These are phyloP conservation scores for Campylorhamphus procurvoides DNA, from an alignment of 2,113 vertebrate species.

Conservation along the genomic window DNA sequence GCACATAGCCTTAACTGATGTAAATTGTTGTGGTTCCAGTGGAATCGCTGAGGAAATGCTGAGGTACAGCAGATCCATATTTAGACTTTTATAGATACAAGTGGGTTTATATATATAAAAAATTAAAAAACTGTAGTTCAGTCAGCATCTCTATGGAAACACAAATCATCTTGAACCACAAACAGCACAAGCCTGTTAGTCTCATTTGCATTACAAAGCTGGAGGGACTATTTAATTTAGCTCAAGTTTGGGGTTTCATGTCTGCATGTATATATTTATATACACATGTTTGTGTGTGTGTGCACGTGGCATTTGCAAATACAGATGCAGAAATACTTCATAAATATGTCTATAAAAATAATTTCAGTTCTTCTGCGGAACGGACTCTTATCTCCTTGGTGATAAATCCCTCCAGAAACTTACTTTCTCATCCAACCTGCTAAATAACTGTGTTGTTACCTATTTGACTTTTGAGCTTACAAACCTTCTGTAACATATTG, in stretches of 20 bases:
- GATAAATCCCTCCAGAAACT: neutral
- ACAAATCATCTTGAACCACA: constrained; percentile 20
- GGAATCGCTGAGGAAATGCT: constrained; percentile 11
- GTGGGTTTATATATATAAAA: constrained; percentile 16
- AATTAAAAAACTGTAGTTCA: constrained; percentile 14
- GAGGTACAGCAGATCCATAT: neutral
- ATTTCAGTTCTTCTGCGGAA: constrained; percentile 15
- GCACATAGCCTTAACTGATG: neutral
- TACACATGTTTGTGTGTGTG: neutral
- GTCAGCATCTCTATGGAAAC: constrained; percentile 64
- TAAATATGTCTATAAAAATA: neutral
- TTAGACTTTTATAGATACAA: constrained; percentile 47
- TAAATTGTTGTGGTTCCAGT: constrained; percentile 5
- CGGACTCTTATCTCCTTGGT: neutral
- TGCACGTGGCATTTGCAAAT: constrained; percentile 15
- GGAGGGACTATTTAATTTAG: constrained; percentile 22
- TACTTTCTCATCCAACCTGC: neutral
- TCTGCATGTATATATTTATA: neutral
- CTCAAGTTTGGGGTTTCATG: constrained; percentile 20
- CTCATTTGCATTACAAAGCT: constrained; percentile 55
- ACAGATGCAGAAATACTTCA: neutral
- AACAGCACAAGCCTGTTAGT: constrained; percentile 37
- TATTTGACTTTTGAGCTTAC: neutral
- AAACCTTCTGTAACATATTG: neutral
- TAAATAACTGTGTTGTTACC: neutral